Base-by-base conservation (phyloP, 2,113 vertebrate genomes). In the Cebidichthys violaceus region DNA sequence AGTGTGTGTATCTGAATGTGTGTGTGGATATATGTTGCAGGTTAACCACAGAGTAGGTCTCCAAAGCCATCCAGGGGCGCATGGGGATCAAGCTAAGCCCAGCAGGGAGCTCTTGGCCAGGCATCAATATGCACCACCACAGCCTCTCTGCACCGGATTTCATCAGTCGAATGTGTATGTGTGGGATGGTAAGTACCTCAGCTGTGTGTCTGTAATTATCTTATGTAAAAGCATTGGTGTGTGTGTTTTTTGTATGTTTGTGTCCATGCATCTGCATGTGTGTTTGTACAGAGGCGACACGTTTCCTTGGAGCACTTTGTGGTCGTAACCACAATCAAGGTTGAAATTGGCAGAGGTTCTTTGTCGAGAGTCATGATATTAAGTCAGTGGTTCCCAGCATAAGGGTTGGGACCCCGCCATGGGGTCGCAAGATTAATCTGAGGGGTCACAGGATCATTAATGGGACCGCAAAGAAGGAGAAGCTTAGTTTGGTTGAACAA, bases 91-190 rank as follows among this genome's bases (percentile, higher is more conserved):
- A 90, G 83, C 86, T 89, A 90, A 93, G 86, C 90, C 87, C 88
- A 90, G 90, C 55, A 69, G 89, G 89, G 75, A 88, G 88, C 86
- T 85, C 79, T 92, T 82, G 85, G 86, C 89, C 76, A 69, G 81
- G 72, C 82, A 92, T 93, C 86, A 88, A 75, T 86, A 91, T 93
- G 90, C 92, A 88, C 35, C 90, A 52, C 82, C 79, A 87, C 87
- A 87, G 67, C 79, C 64, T 66, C 67, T 20, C 66, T 52, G 67
- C 50, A 43, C 65, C 60, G 75, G 71, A 84, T 89, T 88, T 88
- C 87, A 79, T 90, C 88, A 88, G 85, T 75, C 59, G 41, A 71
- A 64, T 47, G 55, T 45, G 73, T 65, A 41, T 65, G 29, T 57
- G 76, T 41, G 66, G 47, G 65, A 47, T 73, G 50, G 8, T 73